Base-by-base conservation (phyloP, 2,113 vertebrate genomes). In the Lichenostomus cassidix region DNA sequence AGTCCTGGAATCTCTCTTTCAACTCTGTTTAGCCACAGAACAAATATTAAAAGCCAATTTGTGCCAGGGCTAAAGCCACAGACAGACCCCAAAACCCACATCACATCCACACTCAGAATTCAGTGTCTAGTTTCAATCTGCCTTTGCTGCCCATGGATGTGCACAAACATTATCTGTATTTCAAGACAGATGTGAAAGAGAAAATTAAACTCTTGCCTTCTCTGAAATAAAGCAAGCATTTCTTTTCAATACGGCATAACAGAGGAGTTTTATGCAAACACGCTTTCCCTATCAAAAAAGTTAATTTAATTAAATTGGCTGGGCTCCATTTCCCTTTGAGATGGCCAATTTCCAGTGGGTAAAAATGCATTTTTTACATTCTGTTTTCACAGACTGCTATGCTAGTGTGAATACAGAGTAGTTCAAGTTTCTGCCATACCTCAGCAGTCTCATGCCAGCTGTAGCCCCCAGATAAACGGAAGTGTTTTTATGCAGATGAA, bases 361-460 rank as follows among this genome's bases (percentile, higher is more conserved):
- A 84, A 81, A 95, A 91, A 82, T 9, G 15, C 5, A 16, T 56
- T 85, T 94, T 60, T 50, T 69, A 62, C 11, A 15, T 64, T 44
- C 63, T 93, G 39, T 59, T 76, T 87, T 86, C 78, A 67, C 47
- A 82, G 68, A 59, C 53, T 77, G 73, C 67, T 64, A 22, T 35
- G 37, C 47, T 60, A 39, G 24, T 47, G 49, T 2, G 3, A 52
- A 68, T 53, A 69, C 50, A 85, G 84, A 53, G 15, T 22, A 74
- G 31, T 69, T 78, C 41, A 64, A 53, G 25, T 47, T 87, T 94
- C 79, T 73, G 65, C 68, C 87, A 96, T 98, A 99, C 99, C 98
- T 98, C 62, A 99, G 96, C 62, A 99, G 94, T 84, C 99, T 98
- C 99, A 99, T 99, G 77, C 99, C 99, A 44, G 99, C 99, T 11